Conservation (phyloP, 2,888 invertebrate genomes). For the Dryococelus australis region DNA sequence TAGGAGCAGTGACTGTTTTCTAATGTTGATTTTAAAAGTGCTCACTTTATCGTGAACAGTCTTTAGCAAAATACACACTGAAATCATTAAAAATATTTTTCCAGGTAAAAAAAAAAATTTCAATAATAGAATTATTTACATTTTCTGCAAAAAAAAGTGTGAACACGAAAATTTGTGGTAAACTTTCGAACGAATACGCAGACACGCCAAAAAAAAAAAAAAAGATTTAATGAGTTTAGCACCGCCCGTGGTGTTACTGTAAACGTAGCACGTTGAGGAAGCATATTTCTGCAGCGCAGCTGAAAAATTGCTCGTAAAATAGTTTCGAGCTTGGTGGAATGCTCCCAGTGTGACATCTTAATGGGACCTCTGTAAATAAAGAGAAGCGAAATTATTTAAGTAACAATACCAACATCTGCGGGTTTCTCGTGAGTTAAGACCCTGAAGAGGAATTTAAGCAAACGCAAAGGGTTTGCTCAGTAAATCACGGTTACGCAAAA, state of each 20-base stretch:
- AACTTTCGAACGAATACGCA: too few species aligned
- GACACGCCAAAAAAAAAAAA: too few species aligned
- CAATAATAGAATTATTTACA: too few species aligned
- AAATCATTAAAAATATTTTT: too few species aligned
- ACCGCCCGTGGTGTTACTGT: not conserved
- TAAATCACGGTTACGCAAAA: not conserved
- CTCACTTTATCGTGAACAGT: too few species aligned
- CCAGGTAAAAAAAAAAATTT: too few species aligned
- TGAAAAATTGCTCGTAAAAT: not conserved
- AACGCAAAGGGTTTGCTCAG: not conserved
- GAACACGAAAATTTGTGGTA: too few species aligned
- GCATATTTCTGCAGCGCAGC: not conserved
- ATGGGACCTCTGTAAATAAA: not conserved
- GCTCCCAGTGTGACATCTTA: not conserved
- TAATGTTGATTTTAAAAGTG: too few species aligned
- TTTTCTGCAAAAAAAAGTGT: too few species aligned
- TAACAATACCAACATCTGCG: not conserved
- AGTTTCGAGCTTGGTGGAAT: not conserved
- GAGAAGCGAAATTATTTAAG: not conserved
- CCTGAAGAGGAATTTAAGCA: not conserved
- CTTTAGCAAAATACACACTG: too few species aligned
- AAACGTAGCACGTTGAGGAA: not conserved
- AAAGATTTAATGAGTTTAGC: not conserved
- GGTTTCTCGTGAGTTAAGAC: not conserved
- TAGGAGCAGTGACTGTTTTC: too few species aligned